These are phyloP conservation scores for Amazona vittata DNA, from an alignment of 2,113 vertebrate species.

Conservation along the genomic window DNA sequence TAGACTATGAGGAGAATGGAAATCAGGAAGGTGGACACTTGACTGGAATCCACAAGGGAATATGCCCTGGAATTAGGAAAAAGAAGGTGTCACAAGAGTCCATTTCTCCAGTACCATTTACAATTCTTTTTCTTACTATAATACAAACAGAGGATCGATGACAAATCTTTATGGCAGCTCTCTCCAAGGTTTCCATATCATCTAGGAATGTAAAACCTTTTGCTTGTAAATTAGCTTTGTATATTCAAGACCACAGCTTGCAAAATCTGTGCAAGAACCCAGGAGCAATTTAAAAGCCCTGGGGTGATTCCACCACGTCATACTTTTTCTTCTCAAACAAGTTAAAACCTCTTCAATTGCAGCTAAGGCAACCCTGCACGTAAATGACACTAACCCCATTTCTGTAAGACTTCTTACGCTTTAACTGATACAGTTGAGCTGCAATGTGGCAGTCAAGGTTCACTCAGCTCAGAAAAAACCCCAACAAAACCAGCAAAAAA, in stretches of 20 bases:
- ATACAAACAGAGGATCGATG: neutral
- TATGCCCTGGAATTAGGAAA: slow-evolving; percentile 86
- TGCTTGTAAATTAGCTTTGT: neutral
- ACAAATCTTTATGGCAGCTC: neutral
- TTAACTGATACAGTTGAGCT: neutral
- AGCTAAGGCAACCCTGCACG: neutral
- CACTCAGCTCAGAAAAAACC: neutral
- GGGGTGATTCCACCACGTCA: neutral
- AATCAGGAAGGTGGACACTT: slow-evolving; percentile 99
- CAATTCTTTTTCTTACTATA: neutral
- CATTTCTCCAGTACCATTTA: neutral
- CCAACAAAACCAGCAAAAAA: neutral
- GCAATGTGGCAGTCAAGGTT: neutral
- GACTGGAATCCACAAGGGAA: slow-evolving; percentile 98
- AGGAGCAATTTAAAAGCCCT: neutral
- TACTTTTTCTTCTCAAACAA: neutral
- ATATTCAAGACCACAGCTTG: neutral
- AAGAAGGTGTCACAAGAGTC: neutral
- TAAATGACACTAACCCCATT: neutral
- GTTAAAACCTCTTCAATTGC: neutral
- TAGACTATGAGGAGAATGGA: slow-evolving; percentile 87
- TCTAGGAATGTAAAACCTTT: neutral
- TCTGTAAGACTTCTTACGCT: neutral
- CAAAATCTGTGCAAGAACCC: neutral
- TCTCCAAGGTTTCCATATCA: neutral